phyloP scores from a whole-genome alignment of 2,113 vertebrate genomes.

The Aramus guarauna region DNA sequence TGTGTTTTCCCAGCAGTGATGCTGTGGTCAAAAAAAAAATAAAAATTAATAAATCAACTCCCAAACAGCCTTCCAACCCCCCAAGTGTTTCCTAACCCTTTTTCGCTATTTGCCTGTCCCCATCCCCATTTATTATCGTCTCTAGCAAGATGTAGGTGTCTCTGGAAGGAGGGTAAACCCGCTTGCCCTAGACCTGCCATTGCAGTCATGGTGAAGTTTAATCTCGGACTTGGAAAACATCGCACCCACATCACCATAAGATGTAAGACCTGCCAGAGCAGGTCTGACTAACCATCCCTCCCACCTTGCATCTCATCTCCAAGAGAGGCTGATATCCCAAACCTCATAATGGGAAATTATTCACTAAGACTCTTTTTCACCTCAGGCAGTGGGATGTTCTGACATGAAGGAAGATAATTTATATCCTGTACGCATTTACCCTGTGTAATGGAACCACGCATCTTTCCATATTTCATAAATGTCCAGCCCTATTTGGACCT shows the following conservation, averaged over 20 bases:
- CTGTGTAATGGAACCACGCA: not conserved
- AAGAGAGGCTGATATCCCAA: not conserved
- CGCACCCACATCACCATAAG: accelerated
- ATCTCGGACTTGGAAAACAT: not conserved
- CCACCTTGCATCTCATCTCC: not conserved
- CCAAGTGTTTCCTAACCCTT: not conserved
- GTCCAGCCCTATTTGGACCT: not conserved
- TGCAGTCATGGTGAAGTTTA: not conserved
- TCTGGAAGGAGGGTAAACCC: not conserved
- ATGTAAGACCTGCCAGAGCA: not conserved
- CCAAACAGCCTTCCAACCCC: not conserved
- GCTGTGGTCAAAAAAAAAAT: not conserved
- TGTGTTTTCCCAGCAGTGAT: not conserved
- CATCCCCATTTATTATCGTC: too few relatives aligned
- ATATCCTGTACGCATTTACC: not conserved
- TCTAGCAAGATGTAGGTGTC: not conserved
- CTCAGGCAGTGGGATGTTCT: not conserved
- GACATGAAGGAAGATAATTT: not conserved
- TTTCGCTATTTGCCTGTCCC: not conserved
- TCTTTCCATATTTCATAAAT: not conserved
- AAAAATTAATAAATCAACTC: not conserved
- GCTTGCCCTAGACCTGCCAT: not conserved
- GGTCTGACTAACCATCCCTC: not conserved
- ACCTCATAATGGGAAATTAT: not conserved
- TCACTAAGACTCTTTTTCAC: not conserved